A percentile compares a stretch with the other conserved stretches of the same genome.
phyloP scores from a whole-genome alignment of 1,140 invertebrate genomes.

The Nasonia vitripennis region DNA sequence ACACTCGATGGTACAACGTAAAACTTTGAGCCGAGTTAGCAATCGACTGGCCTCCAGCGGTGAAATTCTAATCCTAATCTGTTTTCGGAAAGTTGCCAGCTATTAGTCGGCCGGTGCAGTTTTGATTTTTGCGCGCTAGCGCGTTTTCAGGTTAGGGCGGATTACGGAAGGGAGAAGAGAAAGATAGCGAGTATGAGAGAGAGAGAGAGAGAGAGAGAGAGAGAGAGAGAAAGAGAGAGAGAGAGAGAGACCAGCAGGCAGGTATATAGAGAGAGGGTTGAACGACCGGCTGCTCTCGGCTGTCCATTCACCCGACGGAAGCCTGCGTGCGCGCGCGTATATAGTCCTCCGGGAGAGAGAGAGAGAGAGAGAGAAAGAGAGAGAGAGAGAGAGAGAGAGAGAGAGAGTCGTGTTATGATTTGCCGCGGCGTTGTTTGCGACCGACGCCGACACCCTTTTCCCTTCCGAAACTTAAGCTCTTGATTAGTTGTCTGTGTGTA shows the following conservation, averaged over 20 bases:
- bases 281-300: conserved; percentile 9
- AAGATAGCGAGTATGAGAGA: background rate
- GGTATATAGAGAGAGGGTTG: conserved; percentile 32
- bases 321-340: background rate
- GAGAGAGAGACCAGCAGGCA: background rate
- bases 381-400: too few species aligned
- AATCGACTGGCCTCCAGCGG: background rate
- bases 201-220: background rate
- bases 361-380: background rate
- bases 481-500: background rate
- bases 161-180: too few species aligned
- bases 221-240: background rate
- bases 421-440: conserved; percentile 9
- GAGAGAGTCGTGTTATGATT: background rate
- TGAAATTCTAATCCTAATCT: conserved; percentile 37
- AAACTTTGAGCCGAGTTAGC: too few species aligned
- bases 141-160: too few species aligned
- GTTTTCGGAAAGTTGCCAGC: background rate
- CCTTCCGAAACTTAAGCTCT: background rate
- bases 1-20: too few species aligned
- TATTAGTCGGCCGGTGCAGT: background rate
- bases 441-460: background rate
- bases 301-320: conserved; percentile 25
- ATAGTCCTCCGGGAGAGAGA: background rate
- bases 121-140: background rate